Evolutionary conservation across 2,113 vertebrate genomes (phyloP).

Genomic region (Osmerus mordax): DNA sequence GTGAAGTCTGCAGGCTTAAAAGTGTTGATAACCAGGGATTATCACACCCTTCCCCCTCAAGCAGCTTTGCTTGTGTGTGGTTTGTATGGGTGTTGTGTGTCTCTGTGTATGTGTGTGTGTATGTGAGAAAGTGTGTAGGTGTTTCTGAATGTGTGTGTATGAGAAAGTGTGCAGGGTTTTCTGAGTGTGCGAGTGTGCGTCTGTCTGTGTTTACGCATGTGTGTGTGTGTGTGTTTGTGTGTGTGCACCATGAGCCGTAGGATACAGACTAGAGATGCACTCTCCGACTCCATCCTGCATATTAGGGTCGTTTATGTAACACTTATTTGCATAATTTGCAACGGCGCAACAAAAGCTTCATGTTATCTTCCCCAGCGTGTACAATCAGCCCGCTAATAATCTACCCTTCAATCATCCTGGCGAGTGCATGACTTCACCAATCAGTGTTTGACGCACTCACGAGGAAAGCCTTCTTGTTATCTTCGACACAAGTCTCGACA

Average conservation of each 20-base stretch:
- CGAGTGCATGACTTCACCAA: constrained; percentile 1
- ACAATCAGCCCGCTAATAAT: constrained; percentile 16
- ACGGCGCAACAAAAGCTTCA: background rate
- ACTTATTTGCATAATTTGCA: constrained; percentile 8
- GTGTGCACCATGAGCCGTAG: constrained; percentile 1
- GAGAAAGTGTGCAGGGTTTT: background rate
- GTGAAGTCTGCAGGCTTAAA: constrained; percentile 61
- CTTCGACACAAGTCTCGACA: constrained; percentile 51
- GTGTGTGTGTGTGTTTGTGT: background rate
- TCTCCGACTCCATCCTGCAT: background rate
- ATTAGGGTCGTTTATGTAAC: constrained; percentile 2
- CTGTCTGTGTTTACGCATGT: constrained; percentile 3
- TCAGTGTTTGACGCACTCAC: constrained; percentile 28
- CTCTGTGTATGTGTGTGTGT: background rate
- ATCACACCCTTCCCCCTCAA: constrained; percentile 43
- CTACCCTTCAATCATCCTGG: constrained; percentile 13
- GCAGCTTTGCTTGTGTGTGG: constrained; percentile 46
- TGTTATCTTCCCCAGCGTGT: constrained; percentile 1
- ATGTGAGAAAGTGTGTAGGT: constrained; percentile 19
- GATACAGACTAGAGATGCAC: background rate
- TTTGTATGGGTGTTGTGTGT: background rate
- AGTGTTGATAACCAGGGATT: constrained; percentile 62
- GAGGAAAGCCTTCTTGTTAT: constrained; percentile 43
- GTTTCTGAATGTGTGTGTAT: constrained; percentile 16
- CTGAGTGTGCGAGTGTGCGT: constrained; percentile 17